A percentile compares a stretch with the other conserved stretches of the same genome.
These are phyloP conservation scores for Nesidiocoris tenuis DNA, from an alignment of 2,888 invertebrate genomes.

Conservation along the genomic window DNA sequence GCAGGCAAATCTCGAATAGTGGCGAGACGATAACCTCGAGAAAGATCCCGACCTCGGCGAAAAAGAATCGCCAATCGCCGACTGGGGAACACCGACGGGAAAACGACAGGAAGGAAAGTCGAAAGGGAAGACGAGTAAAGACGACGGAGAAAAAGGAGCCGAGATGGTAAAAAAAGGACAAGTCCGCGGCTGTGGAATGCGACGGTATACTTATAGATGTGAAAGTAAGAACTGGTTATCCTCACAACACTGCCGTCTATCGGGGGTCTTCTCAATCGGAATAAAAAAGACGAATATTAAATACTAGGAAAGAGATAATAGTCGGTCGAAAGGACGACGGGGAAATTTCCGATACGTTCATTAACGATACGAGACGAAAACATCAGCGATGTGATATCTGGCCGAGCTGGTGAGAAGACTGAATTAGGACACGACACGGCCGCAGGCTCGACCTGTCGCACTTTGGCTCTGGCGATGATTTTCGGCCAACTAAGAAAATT, in stretches of 20 bases:
- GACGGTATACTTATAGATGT: constrained; percentile 41
- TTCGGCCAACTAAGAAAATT: too few species aligned
- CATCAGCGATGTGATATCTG: not conserved
- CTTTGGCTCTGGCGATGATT: not conserved
- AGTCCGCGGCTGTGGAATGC: constrained; percentile 30
- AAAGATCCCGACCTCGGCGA: not conserved
- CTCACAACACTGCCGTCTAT: constrained; percentile 19
- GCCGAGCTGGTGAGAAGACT: constrained; percentile 7
- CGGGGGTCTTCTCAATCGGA: not conserved
- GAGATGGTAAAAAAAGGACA: constrained; percentile 31
- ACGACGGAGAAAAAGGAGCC: constrained; percentile 11
- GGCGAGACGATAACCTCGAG: not conserved
- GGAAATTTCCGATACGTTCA: not conserved
- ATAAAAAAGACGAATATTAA: not conserved
- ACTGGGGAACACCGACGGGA: not conserved
- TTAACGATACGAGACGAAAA: not conserved
- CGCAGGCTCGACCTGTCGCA: not conserved
- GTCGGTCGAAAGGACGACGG: not conserved
- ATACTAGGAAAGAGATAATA: not conserved
- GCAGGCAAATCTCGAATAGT: not conserved
- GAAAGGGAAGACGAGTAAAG: constrained; percentile 6
- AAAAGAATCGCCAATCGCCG: not conserved
- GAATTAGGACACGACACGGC: constrained; percentile 36
- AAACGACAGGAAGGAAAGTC: constrained; percentile 4
- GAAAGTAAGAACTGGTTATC: constrained; percentile 42